Percentiles rank a stretch among this genome's conserved stretches.
Conservation (phyloP, 2,113 vertebrate genomes). For the Propithecus coquereli region DNA sequence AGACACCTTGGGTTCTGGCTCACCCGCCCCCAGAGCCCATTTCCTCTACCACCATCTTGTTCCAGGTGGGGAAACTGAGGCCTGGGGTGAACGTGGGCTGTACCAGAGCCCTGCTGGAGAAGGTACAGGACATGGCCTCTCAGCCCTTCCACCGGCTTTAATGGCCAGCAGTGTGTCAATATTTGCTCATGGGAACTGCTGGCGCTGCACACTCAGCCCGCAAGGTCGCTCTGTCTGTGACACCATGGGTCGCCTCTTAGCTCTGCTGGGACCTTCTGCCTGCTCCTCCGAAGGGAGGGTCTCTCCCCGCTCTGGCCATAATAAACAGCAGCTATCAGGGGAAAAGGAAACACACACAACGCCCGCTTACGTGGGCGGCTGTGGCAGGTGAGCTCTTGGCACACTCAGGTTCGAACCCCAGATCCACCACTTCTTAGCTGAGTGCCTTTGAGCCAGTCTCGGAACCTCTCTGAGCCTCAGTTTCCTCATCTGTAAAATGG, state of each 20-base stretch:
- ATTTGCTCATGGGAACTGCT: slow-evolving; percentile 77
- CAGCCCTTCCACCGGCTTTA: slow-evolving; percentile 64
- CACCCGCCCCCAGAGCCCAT: not conserved
- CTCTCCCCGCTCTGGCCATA: not conserved
- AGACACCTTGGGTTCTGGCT: not conserved
- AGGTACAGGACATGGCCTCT: not conserved
- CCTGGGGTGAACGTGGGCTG: not conserved
- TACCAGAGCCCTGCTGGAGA: not conserved
- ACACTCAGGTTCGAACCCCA: no score
- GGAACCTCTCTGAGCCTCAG: not conserved
- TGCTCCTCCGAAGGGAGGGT: no score
- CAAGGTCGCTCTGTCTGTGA: not conserved
- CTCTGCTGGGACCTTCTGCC: no score
- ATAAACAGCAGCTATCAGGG: not conserved
- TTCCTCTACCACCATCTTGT: not conserved
- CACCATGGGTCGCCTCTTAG: not conserved
- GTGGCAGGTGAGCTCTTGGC: not conserved
- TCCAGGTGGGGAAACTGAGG: not conserved
- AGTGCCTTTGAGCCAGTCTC: not conserved
- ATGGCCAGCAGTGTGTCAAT: slow-evolving; percentile 80
- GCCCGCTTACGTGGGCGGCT: not conserved
- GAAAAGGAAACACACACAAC: not conserved
- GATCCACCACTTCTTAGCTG: not conserved
- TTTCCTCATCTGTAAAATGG: not conserved
- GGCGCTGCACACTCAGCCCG: slow-evolving; percentile 65